phyloP scores from a whole-genome alignment of 2,888 invertebrate genomes.

The Drosophila fungiperda region DNA sequence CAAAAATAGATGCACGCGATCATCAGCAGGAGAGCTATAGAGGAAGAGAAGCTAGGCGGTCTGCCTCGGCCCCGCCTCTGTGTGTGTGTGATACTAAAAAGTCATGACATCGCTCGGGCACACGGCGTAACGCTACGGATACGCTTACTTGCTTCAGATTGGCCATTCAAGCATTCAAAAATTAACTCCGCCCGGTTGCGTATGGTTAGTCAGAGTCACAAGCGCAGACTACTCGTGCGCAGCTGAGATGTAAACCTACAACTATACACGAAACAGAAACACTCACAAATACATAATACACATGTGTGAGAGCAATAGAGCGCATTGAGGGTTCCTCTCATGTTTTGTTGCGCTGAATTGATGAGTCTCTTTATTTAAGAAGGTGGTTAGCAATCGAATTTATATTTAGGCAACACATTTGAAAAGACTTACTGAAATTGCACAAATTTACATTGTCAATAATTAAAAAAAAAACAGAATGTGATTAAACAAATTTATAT shows the following conservation, averaged over 20 bases:
- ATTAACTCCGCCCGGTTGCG: conserved; percentile 85
- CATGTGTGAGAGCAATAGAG: conserved; percentile 18
- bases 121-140: conserved; percentile 83
- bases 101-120: conserved; percentile 82
- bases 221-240: conserved; percentile 74
- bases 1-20: conserved; percentile 77
- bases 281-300: conserved; percentile 6
- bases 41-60: conserved; percentile 48
- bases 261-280: conserved; percentile 39
- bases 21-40: conserved; percentile 34
- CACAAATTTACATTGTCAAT: not conserved
- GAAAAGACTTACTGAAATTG: not conserved
- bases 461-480: not conserved
- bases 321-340: conserved; percentile 14
- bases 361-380: not conserved
- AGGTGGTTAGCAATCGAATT: not conserved
- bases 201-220: conserved; percentile 78
- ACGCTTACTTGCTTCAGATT: conserved; percentile 85
- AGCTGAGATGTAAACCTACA: conserved; percentile 65
- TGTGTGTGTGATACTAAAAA: conserved; percentile 74
- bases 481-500: not conserved
- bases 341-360: not conserved
- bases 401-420: not conserved
- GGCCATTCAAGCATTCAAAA: conserved; percentile 85
- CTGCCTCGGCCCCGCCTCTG: conserved; percentile 77